These are phyloP conservation scores for Cotesia glomerata DNA, from an alignment of 1,140 invertebrate species.

Conservation along the genomic window DNA sequence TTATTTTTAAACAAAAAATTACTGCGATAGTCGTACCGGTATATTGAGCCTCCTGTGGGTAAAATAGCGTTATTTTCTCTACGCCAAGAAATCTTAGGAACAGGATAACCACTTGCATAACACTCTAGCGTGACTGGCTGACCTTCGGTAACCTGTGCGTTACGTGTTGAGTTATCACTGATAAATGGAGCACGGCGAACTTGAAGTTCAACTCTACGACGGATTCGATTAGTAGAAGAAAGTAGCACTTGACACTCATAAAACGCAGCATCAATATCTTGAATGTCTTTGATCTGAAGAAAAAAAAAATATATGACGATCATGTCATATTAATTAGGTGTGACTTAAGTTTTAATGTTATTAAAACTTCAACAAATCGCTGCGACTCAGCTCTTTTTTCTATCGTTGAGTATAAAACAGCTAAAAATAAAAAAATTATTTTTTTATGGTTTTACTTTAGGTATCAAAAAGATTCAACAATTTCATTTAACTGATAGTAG, in stretches of 20 bases:
- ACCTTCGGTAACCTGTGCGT: slow-evolving; percentile 82
- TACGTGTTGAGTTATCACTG: slow-evolving; percentile 89
- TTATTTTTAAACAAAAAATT: background rate
- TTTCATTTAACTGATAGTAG: no score
- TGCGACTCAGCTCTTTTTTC: no score
- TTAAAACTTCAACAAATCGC: no score
- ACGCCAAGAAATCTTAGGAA: slow-evolving; percentile 86
- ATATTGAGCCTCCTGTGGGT: slow-evolving; percentile 85
- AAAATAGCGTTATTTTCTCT: slow-evolving; percentile 91
- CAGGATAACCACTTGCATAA: slow-evolving; percentile 84
- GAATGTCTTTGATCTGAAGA: slow-evolving; percentile 87
- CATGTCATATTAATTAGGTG: background rate
- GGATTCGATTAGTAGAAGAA: slow-evolving; percentile 77
- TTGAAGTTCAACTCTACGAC: slow-evolving; percentile 82
- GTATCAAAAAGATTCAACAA: no score
- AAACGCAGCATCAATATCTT: slow-evolving; percentile 89
- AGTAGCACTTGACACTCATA: slow-evolving; percentile 89
- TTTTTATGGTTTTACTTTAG: no score
- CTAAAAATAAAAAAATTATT: no score
- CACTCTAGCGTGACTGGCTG: slow-evolving; percentile 83
- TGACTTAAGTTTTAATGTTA: no score
- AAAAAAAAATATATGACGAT: background rate
- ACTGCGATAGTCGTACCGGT: slow-evolving; percentile 55
- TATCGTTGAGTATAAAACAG: no score
- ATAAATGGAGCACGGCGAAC: slow-evolving; percentile 88